Evolutionary conservation across 2,113 vertebrate species (phyloP).

Genomic region (Psittacula cyanocephala): DNA sequence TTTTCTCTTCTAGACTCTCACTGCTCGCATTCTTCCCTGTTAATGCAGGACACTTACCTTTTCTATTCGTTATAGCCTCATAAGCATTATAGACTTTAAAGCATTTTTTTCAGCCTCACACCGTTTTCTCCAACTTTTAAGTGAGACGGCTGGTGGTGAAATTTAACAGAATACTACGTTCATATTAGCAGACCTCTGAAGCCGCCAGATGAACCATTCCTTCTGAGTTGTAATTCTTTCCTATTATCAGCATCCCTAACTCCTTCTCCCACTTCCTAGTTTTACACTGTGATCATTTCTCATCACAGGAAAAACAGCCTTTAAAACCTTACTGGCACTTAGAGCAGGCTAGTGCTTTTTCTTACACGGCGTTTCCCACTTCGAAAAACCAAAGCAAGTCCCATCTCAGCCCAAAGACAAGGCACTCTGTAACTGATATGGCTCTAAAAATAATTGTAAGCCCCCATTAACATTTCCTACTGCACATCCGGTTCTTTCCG

Average conservation of each 20-base stretch:
- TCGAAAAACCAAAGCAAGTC: neutral
- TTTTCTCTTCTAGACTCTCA: neutral
- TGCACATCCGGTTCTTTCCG: neutral
- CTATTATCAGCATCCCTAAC: neutral
- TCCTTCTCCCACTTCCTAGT: neutral
- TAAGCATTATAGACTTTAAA: neutral
- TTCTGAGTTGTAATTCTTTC: neutral
- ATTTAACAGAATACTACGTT: neutral
- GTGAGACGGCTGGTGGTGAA: neutral
- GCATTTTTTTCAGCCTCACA: neutral
- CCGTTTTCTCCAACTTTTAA: neutral
- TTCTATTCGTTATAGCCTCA: neutral
- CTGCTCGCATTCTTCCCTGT: neutral
- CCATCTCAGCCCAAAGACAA: neutral
- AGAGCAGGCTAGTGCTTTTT: neutral
- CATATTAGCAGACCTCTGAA: neutral
- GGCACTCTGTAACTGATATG: neutral
- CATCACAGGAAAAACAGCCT: neutral
- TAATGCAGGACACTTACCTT: neutral
- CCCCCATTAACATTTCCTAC: neutral
- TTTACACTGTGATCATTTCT: neutral
- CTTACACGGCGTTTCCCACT: rapidly evolving
- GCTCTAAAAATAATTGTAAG: neutral
- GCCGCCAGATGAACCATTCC: neutral
- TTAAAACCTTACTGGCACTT: neutral